Evolutionary conservation across 2,888 invertebrate genomes (phyloP), one percentile per base, ranked within the genome.

Genomic region (Heliconius cydno): DNA sequence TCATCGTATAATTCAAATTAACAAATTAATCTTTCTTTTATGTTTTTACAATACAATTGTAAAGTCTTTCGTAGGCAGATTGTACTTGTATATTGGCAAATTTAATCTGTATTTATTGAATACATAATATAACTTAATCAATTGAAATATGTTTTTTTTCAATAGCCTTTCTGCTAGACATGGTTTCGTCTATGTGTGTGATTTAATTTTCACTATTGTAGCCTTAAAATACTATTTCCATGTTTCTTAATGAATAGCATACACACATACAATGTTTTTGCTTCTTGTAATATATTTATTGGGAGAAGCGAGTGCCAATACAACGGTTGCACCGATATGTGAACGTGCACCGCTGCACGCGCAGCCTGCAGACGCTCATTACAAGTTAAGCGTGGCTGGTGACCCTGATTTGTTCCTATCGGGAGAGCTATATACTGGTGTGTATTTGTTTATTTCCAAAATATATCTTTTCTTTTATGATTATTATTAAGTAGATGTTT

Each of bases 341-440:
- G 90, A 90, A 77, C 89, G 88, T 10, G 92, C 93, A 2, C 92
- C 94, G 41, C 85, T 88, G 46, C 89, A 92, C 84, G 92, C 94
- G 66, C 91, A 92, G 88, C 95, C 96, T 0, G 96, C 97, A 0
- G 97, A 97, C 86, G 96, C 96, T 73, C 96, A 96, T 82, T 98
- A 97, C 91, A 95, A 95, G 83, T 96, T 98, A 82, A 95, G 96
- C 82, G 95, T 97, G 80, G 96, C 96, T 60, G 97, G 97, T n/a
- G 96, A 96, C 85, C 96, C 97, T 0, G 96, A 97, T 81, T 95
- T 96, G 84, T 98, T 97, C 87, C 95, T 97, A n/a, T 97, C 98
- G 0, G 97, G 97, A 82, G 97, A 97, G 85, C 96, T 97, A 79
- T 98, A 98, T 88, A 97, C 97, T 88, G 96, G 98, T 98, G 94